A percentile compares a stretch with the other conserved stretches of the same genome.
Evolutionary conservation across 2,113 vertebrate genomes (phyloP).

Genomic region (Baryphthengus martii): DNA sequence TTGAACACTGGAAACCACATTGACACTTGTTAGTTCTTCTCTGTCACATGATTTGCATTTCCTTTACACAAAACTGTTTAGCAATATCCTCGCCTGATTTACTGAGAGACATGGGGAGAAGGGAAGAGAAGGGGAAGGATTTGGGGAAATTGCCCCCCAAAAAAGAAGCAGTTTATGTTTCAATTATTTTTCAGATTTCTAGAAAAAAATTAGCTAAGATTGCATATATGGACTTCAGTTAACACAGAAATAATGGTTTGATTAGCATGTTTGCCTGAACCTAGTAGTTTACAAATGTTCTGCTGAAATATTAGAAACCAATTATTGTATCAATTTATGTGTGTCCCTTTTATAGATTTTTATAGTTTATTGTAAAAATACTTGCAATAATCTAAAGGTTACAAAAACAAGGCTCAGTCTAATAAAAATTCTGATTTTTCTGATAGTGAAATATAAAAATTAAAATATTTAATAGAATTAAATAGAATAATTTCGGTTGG

Average conservation of each 20-base stretch:
- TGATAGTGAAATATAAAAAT: not conserved
- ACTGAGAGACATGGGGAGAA: rapidly evolving
- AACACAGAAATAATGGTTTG: not conserved
- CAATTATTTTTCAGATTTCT: not conserved
- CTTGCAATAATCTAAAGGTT: not conserved
- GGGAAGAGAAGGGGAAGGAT: not conserved
- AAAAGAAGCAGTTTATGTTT: not conserved
- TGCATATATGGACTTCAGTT: not conserved
- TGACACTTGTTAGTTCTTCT: not conserved
- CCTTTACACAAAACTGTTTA: not conserved
- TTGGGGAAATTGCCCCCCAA: not conserved
- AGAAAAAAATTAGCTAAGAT: not conserved
- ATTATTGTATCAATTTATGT: not conserved
- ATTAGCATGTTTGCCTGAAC: not conserved
- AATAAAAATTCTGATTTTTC: not conserved
- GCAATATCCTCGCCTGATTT: not conserved
- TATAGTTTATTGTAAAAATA: not conserved
- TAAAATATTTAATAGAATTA: too few species aligned
- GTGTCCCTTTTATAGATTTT: not conserved
- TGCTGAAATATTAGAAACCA: not conserved
- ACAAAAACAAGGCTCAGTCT: not conserved
- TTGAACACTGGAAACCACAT: not conserved
- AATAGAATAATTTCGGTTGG: too few species aligned
- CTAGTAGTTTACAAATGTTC: not conserved
- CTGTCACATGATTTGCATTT: not conserved